Evolutionary conservation across 1,140 invertebrate species (phyloP).

Genomic region (Drosophila ironensis): DNA sequence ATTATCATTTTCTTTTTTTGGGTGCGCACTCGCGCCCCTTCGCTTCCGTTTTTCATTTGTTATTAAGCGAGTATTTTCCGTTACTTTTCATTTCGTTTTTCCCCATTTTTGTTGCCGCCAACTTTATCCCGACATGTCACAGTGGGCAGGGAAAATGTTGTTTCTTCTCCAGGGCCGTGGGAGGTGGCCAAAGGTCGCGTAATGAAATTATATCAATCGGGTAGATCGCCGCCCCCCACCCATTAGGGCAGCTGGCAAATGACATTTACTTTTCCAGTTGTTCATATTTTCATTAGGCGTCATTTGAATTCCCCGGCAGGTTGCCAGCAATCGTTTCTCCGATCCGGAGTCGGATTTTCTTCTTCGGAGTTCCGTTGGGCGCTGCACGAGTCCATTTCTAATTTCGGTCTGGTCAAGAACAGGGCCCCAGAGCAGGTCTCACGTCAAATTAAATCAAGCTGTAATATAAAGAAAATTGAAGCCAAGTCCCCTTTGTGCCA

Average conservation of each 20-base stretch:
- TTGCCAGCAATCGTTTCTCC: conserved; percentile 41
- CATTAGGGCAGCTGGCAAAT: conserved; percentile 60
- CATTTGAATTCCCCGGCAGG: conserved; percentile 57
- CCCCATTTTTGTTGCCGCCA: conserved; percentile 2
- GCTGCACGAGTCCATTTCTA: conserved; percentile 41
- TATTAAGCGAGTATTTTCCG: conserved; percentile 54
- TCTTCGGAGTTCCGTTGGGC: background rate
- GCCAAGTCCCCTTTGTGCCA: conserved; percentile 73
- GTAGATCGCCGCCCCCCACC: conserved; percentile 38
- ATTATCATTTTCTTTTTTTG: conserved; percentile 33
- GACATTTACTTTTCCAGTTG: conserved; percentile 67
- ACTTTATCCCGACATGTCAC: conserved; percentile 6
- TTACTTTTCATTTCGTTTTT: conserved; percentile 32
- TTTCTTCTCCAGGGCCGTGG: too few species aligned
- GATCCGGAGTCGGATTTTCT: background rate
- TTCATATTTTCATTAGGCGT: conserved; percentile 65
- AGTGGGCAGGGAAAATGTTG: conserved; percentile 32
- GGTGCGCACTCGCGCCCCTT: conserved; percentile 9
- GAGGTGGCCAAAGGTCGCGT: conserved; percentile 24
- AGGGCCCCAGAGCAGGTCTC: conserved; percentile 64
- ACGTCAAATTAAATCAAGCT: conserved; percentile 80
- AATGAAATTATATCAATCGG: conserved; percentile 79
- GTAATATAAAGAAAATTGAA: conserved; percentile 81
- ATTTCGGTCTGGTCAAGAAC: conserved; percentile 54
- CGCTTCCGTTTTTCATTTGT: conserved; percentile 59